A percentile compares a stretch with the other conserved stretches of the same genome.
These are phyloP conservation scores for Pyrocoelia pectoralis DNA, from an alignment of 2,888 invertebrate genomes.

Conservation along the genomic window DNA sequence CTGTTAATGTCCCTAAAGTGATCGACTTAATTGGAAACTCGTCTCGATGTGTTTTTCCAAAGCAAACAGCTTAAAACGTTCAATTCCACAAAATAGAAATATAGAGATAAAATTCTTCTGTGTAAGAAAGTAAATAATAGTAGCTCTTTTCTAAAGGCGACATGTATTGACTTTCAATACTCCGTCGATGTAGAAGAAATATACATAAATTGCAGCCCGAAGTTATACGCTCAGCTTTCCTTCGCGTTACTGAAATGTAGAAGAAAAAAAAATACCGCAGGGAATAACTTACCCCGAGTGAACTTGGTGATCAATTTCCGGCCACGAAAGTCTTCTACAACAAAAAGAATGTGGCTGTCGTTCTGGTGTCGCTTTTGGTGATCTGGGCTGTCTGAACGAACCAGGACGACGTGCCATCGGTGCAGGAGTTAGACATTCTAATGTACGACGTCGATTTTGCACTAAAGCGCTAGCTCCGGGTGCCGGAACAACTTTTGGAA, in stretches of 20 bases:
- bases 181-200: not conserved
- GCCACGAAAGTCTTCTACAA: conserved; percentile 81
- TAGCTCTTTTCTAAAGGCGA: too few relatives aligned
- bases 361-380: conserved; percentile 60
- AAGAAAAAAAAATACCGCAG: not conserved
- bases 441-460: conserved; percentile 64
- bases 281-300: conserved; percentile 77
- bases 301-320: conserved; percentile 84
- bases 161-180: too few relatives aligned
- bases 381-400: conserved; percentile 63
- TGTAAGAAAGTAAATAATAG: too few relatives aligned
- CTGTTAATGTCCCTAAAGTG: not conserved
- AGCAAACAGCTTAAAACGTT: too few relatives aligned
- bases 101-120: too few relatives aligned
- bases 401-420: conserved; percentile 59
- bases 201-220: conserved; percentile 7
- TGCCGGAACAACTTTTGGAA: conserved; percentile 76
- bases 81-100: too few relatives aligned
- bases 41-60: too few relatives aligned
- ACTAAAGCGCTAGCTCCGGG: conserved; percentile 69
- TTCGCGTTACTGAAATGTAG: not conserved
- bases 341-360: conserved; percentile 76
- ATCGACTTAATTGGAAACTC: too few relatives aligned
- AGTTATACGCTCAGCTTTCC: not conserved
- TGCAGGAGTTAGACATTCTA: conserved; percentile 63